A percentile compares a stretch with the other conserved stretches of the same genome.
Evolutionary conservation across 2,888 invertebrate genomes (phyloP).

Genomic region (Holacanthella duospinosa): DNA sequence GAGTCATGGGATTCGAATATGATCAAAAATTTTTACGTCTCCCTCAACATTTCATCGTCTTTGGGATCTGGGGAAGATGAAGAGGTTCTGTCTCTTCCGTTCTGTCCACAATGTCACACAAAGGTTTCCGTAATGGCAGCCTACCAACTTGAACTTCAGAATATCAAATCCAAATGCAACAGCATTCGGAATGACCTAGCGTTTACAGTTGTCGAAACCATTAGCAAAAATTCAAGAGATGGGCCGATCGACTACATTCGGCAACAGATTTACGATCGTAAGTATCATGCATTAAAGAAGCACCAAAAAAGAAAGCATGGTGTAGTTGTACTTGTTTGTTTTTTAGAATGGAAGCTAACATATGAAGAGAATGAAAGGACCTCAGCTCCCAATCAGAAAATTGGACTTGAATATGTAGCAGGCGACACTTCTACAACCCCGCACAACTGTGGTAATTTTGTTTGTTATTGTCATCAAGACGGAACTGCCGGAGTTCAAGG

Average conservation of each 20-base stretch:
- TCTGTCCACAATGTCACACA: slow-evolving; percentile 29
- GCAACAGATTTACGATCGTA: slow-evolving; percentile 26
- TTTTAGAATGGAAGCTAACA: slow-evolving; percentile 8
- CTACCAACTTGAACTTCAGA: slow-evolving; percentile 20
- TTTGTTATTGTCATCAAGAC: neutral
- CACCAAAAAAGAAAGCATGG: too few species aligned
- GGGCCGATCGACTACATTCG: slow-evolving; percentile 28
- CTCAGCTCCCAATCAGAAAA: neutral
- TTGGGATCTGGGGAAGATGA: slow-evolving; percentile 15
- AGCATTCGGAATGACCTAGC: slow-evolving; percentile 27
- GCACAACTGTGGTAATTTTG: neutral
- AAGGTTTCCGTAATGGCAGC: slow-evolving; percentile 25
- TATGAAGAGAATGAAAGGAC: neutral
- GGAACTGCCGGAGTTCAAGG: neutral
- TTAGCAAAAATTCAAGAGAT: slow-evolving; percentile 19
- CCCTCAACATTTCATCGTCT: slow-evolving; percentile 20
- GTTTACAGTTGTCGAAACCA: slow-evolving; percentile 27
- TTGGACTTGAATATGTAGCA: neutral
- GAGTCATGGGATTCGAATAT: slow-evolving; percentile 20
- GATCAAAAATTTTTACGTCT: slow-evolving; percentile 24
- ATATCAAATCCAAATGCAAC: slow-evolving; percentile 19
- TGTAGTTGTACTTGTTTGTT: neutral
- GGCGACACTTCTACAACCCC: neutral
- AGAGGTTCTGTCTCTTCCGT: slow-evolving; percentile 22
- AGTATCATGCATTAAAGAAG: too few species aligned